These are phyloP conservation scores for Oligia fasciuncula DNA, from an alignment of 2,888 invertebrate genomes.

Conservation along the genomic window DNA sequence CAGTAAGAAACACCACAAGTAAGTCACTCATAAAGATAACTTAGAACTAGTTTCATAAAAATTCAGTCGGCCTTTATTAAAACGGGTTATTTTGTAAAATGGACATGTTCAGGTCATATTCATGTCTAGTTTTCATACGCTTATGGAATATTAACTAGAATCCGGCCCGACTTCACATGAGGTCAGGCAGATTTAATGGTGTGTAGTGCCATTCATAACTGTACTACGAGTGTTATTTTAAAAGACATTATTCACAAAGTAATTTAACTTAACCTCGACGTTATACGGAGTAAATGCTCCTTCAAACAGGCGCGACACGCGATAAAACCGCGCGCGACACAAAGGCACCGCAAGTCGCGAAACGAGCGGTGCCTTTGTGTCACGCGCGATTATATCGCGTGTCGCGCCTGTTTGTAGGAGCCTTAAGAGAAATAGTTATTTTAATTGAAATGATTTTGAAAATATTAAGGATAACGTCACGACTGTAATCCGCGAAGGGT, in stretches of 20 bases:
- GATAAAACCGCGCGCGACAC: too few relatives aligned
- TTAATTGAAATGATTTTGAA: too few relatives aligned
- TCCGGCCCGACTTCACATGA: constrained; percentile 21
- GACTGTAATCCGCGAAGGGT: too few relatives aligned
- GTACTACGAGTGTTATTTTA: constrained; percentile 1
- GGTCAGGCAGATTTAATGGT: constrained; percentile 23
- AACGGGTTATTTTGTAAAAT: constrained; percentile 37
- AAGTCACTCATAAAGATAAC: constrained; percentile 33
- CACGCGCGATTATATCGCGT: too few relatives aligned
- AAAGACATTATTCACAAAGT: constrained; percentile 10
- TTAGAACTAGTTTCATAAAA: constrained; percentile 15
- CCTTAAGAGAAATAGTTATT: too few relatives aligned
- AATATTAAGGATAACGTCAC: too few relatives aligned
- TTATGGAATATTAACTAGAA: constrained; percentile 32
- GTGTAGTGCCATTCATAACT: constrained; percentile 9
- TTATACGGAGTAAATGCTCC: background rate
- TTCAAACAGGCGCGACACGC: too few relatives aligned
- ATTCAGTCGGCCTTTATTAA: background rate
- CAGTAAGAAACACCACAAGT: constrained; percentile 19
- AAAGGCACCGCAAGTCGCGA: too few relatives aligned
- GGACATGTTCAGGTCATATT: constrained; percentile 13
- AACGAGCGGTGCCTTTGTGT: too few relatives aligned
- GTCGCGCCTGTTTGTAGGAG: too few relatives aligned
- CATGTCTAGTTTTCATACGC: constrained; percentile 2
- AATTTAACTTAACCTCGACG: background rate